Evolutionary conservation across 2,888 invertebrate species (phyloP).

Genomic region (Callinectes sapidus): DNA sequence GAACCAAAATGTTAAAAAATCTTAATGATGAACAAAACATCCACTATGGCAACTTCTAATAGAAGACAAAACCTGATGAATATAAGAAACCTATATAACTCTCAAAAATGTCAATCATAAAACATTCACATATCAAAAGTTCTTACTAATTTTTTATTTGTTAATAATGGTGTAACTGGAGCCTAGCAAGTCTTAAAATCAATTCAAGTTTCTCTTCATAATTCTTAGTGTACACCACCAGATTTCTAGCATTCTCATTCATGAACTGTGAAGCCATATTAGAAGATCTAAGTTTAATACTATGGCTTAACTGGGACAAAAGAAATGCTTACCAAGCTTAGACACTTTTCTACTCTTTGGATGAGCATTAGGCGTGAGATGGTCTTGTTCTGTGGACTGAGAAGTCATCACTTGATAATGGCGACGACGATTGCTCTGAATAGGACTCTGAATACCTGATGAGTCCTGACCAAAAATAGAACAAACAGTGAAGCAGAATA

Average conservation of each 20-base stretch:
- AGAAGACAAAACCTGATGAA: too few species aligned
- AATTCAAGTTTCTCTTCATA: background rate
- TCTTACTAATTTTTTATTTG: too few species aligned
- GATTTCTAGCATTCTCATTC: background rate
- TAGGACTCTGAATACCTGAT: slow-evolving; percentile 67
- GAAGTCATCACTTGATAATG: slow-evolving; percentile 50
- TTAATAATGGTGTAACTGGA: too few species aligned
- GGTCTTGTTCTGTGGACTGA: slow-evolving; percentile 54
- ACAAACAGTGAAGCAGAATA: background rate
- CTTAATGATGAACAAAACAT: too few species aligned
- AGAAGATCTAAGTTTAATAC: background rate
- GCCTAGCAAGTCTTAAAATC: too few species aligned
- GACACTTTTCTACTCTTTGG: slow-evolving; percentile 59
- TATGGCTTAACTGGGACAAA: background rate
- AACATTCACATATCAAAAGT: too few species aligned
- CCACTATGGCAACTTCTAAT: too few species aligned
- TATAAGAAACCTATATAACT: too few species aligned
- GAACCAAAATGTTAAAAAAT: too few species aligned
- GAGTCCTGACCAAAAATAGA: slow-evolving; percentile 54
- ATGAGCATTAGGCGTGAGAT: slow-evolving; percentile 59
- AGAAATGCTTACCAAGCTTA: slow-evolving; percentile 58
- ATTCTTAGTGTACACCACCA: background rate
- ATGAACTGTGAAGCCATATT: background rate
- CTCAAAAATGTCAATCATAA: too few species aligned
- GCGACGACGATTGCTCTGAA: slow-evolving; percentile 64